Percentiles rank a stretch among this genome's conserved stretches.
These are phyloP conservation scores for Cottoperca gobio DNA, from an alignment of 2,797 vertebrate genomes.

Conservation along the genomic window DNA sequence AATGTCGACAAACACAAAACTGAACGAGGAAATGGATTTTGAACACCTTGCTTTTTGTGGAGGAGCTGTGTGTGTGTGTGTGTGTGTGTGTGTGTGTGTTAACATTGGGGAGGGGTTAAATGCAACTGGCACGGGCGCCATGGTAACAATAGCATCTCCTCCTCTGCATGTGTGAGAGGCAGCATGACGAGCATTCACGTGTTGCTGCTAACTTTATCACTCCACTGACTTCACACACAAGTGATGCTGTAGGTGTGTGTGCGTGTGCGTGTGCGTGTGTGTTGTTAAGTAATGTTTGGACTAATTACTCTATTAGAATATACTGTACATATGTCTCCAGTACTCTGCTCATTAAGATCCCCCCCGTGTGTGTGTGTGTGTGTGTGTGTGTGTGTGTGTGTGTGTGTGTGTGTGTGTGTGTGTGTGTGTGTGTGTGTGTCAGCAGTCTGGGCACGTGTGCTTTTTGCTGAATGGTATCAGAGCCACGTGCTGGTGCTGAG, in stretches of 20 bases:
- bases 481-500: constrained; percentile 56
- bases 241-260: too few species aligned
- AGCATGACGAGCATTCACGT: constrained; percentile 61
- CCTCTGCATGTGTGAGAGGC: constrained; percentile 50
- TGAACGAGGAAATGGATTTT: constrained; percentile 18
- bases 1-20: neutral
- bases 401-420: constrained; percentile 18
- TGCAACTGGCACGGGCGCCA: neutral
- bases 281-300: neutral
- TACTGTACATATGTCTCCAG: too few species aligned
- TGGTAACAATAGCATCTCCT: constrained; percentile 39
- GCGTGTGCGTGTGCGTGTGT: constrained; percentile 34
- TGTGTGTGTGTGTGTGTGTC: constrained; percentile 13
- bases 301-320: too few species aligned
- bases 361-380: neutral
- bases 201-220: constrained; percentile 49
- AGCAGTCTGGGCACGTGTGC: constrained; percentile 10
- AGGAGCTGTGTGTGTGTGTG: constrained; percentile 2
- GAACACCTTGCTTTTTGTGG: neutral
- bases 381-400: constrained; percentile 3
- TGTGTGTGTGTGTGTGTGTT: neutral
- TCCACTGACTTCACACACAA: constrained; percentile 23
- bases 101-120: neutral
- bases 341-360: too few species aligned
- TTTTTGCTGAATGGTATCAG: constrained; percentile 30